A percentile compares a stretch with the other conserved stretches of the same genome.
phyloP scores from a whole-genome alignment of 2,888 invertebrate species.

The Gibbula magus region DNA sequence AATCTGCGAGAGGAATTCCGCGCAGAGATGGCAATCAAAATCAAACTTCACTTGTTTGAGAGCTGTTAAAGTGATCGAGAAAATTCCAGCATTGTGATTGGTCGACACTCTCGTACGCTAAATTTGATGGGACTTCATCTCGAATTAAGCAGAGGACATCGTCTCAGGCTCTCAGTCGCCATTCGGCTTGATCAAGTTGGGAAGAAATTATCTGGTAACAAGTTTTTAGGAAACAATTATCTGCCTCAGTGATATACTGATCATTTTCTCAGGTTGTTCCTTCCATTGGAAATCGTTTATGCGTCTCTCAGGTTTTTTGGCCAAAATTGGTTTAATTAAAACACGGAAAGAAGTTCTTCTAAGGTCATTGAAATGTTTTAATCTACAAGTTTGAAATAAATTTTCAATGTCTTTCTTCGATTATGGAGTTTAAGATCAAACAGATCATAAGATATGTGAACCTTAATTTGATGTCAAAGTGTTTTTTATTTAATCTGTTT shows the following conservation, averaged over 20 bases:
- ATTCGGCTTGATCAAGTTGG: neutral
- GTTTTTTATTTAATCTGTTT: too few relatives aligned
- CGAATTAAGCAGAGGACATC: neutral
- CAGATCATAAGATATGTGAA: too few relatives aligned
- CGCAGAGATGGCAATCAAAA: neutral
- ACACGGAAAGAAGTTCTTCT: too few relatives aligned
- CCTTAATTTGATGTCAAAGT: too few relatives aligned
- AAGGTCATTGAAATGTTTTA: too few relatives aligned
- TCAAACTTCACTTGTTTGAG: neutral
- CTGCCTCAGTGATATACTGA: neutral
- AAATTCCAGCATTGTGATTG: neutral
- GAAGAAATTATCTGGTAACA: constrained; percentile 8
- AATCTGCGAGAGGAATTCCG: neutral
- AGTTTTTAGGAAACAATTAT: neutral
- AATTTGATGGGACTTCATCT: neutral
- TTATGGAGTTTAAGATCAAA: too few relatives aligned
- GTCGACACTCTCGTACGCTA: neutral
- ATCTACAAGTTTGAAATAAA: too few relatives aligned
- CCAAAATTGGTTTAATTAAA: too few relatives aligned
- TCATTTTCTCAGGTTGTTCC: neutral
- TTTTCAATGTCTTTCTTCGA: too few relatives aligned
- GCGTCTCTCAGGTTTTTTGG: too few relatives aligned
- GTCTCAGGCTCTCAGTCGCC: neutral
- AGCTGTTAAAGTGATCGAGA: neutral
- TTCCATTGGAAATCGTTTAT: too few relatives aligned